These are phyloP conservation scores for Vannuccia rotundouncinata DNA, from an alignment of 2,888 invertebrate species.

Conservation along the genomic window DNA sequence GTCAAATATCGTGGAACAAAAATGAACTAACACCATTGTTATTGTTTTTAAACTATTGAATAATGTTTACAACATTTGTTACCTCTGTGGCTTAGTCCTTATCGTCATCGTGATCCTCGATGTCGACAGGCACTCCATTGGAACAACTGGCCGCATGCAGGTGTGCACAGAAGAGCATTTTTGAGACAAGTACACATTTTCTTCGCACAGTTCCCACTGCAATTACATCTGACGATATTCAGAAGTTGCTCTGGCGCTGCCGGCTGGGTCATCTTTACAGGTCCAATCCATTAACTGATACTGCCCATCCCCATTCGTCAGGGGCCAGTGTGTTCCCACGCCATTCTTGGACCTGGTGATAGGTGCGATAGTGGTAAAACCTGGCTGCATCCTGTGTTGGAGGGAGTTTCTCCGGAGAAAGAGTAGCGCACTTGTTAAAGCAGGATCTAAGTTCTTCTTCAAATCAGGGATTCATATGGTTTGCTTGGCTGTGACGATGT, in stretches of 20 bases:
- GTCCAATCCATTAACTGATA: conserved; percentile 26
- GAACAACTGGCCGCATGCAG: conserved; percentile 26
- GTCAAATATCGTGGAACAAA: conserved; percentile 24
- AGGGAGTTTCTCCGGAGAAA: conserved; percentile 24
- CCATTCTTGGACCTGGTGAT: conserved; percentile 26
- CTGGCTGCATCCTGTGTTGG: conserved; percentile 26
- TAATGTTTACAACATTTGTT: conserved; percentile 26
- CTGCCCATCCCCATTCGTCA: conserved; percentile 26
- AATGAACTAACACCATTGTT: conserved; percentile 26
- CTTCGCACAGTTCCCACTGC: conserved; percentile 26
- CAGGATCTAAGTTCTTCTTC: conserved; percentile 26
- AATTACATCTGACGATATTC: conserved; percentile 26
- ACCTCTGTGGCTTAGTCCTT: conserved; percentile 26
- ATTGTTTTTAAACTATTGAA: conserved; percentile 20
- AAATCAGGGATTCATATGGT: conserved; percentile 19
- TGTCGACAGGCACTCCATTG: conserved; percentile 24
- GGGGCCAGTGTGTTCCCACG: conserved; percentile 26
- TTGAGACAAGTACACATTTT: conserved; percentile 19
- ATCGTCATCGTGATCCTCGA: conserved; percentile 23
- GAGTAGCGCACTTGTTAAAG: conserved; percentile 21
- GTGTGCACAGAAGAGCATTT: conserved; percentile 26
- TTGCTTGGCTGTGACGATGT: conserved; percentile 1
- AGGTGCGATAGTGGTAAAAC: conserved; percentile 24
- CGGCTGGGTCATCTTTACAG: conserved; percentile 26
- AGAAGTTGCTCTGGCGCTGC: conserved; percentile 26